Evolutionary conservation across 2,113 vertebrate genomes (phyloP).

Genomic region (Bubo bubo): DNA sequence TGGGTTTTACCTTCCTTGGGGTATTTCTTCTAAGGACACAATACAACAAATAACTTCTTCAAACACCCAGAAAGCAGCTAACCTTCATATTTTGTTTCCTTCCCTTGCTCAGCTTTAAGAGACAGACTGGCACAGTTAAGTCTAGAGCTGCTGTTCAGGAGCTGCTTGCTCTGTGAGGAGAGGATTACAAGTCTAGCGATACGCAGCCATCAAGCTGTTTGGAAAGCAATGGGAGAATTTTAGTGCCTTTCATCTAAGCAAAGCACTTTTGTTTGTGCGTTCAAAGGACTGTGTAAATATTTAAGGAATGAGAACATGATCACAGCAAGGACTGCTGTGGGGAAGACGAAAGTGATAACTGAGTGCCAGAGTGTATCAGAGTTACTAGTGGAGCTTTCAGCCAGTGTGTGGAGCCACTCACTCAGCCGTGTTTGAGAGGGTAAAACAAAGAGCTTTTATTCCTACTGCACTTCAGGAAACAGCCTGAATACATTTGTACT

Average conservation of each 20-base stretch:
- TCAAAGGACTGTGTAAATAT: conserved; percentile 44
- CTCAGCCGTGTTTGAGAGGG: background rate
- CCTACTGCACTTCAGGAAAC: background rate
- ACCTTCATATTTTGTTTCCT: background rate
- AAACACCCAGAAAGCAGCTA: background rate
- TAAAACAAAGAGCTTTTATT: background rate
- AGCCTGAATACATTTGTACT: background rate
- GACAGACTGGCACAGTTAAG: background rate
- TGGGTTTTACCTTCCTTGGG: background rate
- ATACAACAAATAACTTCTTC: background rate
- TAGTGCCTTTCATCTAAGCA: conserved; percentile 4
- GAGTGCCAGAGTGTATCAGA: background rate
- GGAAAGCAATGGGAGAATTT: background rate
- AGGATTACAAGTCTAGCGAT: background rate
- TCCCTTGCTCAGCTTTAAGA: background rate
- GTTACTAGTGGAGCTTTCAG: background rate
- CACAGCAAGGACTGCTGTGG: background rate
- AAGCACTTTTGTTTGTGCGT: background rate
- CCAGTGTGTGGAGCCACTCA: conserved; percentile 15
- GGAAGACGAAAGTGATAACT: background rate
- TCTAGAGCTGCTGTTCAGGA: background rate
- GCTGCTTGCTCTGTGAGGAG: background rate
- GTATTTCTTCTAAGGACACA: background rate
- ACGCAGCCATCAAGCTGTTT: background rate
- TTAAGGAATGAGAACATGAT: background rate